Conservation (phyloP, 2,888 invertebrate species). For the Auanema sp. region DNA sequence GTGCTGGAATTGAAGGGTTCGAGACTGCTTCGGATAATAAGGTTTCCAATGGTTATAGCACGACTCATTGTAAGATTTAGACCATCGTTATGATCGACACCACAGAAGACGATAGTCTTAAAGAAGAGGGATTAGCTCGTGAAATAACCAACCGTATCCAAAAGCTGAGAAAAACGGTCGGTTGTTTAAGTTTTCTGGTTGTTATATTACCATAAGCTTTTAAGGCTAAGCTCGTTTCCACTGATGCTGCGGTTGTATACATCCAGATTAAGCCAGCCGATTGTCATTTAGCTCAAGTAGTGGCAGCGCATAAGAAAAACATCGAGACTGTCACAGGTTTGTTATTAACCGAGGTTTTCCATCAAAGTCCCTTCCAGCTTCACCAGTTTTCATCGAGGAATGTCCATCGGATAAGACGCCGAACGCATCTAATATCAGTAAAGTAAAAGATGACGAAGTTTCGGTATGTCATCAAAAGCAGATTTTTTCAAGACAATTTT, state of each 20-base stretch:
- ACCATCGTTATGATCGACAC: slow-evolving; percentile 85
- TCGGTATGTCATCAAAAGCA: slow-evolving; percentile 26
- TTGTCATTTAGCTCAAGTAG: slow-evolving; percentile 34
- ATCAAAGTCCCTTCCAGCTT: slow-evolving; percentile 16
- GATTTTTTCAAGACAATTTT: slow-evolving; percentile 6
- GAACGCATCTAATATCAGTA: slow-evolving; percentile 35
- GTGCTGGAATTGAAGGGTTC: slow-evolving; percentile 26
- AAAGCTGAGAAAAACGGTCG: slow-evolving; percentile 84
- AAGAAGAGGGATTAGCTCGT: slow-evolving; percentile 90
- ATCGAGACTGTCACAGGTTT: slow-evolving; percentile 26
- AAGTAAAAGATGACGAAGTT: slow-evolving; percentile 49
- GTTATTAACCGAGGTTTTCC: neutral
- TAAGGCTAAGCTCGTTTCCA: slow-evolving; percentile 52
- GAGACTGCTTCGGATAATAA: slow-evolving; percentile 48
- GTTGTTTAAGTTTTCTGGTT: too few relatives aligned
- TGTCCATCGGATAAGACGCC: slow-evolving; percentile 29
- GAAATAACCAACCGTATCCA: slow-evolving; percentile 95
- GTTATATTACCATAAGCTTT: neutral
- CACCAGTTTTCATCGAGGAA: slow-evolving; percentile 34
- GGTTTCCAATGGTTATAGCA: too few relatives aligned
- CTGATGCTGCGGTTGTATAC: slow-evolving; percentile 47
- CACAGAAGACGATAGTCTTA: slow-evolving; percentile 83
- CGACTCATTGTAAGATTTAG: slow-evolving; percentile 80
- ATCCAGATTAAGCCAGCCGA: slow-evolving; percentile 38
- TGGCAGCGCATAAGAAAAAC: slow-evolving; percentile 26